A percentile compares a stretch with the other conserved stretches of the same genome.
Evolutionary conservation across 2,113 vertebrate species (phyloP).

Genomic region (Ramphastos sulfuratus): DNA sequence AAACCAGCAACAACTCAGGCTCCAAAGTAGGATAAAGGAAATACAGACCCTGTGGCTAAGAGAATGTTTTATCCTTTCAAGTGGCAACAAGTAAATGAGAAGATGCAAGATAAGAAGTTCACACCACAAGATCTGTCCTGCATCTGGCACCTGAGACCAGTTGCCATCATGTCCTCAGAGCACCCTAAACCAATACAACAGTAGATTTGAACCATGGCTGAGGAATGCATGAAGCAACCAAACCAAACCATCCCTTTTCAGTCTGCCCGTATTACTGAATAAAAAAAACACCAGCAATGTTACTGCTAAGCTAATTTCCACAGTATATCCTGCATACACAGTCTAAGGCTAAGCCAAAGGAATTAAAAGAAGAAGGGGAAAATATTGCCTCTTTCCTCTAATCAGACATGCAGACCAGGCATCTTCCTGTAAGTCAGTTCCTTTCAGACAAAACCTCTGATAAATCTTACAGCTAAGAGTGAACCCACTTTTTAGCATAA

Average conservation of each 20-base stretch:
- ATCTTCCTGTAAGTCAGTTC: constrained; percentile 23
- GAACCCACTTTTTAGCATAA: background rate
- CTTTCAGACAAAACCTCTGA: constrained; percentile 21
- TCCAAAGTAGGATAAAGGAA: background rate
- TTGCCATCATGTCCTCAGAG: background rate
- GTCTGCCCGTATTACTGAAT: background rate
- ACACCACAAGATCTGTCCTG: background rate
- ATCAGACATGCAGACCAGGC: constrained; percentile 26
- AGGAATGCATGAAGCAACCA: background rate
- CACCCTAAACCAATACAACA: background rate
- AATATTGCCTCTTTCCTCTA: background rate
- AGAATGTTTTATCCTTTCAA: background rate
- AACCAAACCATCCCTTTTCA: background rate
- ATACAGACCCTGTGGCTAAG: background rate
- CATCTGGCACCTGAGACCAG: background rate
- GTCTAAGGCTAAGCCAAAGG: background rate
- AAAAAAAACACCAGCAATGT: background rate
- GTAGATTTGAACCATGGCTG: background rate
- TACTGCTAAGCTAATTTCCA: background rate
- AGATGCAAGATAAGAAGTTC: background rate
- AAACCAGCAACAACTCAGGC: background rate
- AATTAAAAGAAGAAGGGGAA: background rate
- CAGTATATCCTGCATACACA: background rate
- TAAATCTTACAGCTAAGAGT: constrained; percentile 27
- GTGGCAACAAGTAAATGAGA: background rate